phyloP scores from a whole-genome alignment of 1,140 invertebrate genomes.

The Nebria ingens region DNA sequence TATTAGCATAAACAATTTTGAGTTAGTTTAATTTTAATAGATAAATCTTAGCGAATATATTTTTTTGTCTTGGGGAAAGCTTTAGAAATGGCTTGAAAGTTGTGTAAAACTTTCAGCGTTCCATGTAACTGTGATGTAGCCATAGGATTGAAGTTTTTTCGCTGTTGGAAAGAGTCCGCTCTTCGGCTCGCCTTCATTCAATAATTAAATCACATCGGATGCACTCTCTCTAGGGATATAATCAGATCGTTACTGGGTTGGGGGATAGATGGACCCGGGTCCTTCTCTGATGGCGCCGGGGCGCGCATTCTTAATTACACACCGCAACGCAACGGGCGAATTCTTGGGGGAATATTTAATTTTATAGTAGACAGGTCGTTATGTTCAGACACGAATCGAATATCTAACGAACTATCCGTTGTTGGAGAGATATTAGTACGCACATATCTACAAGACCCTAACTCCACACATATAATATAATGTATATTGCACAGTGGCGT shows the following conservation, averaged over 20 bases:
- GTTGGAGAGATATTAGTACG: no score
- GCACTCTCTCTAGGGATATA: background rate
- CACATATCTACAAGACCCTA: no score
- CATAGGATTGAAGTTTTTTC: background rate
- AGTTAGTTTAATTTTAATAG: no score
- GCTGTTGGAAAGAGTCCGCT: background rate
- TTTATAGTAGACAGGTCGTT: conserved; percentile 8
- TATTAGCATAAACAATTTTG: no score
- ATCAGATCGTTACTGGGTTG: conserved; percentile 4
- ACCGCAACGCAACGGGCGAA: no score
- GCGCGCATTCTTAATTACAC: conserved; percentile 1
- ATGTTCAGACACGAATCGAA: background rate
- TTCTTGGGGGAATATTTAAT: conserved; percentile 8
- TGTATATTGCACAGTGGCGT: no score
- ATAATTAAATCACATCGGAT: conserved; percentile 9
- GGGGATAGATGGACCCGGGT: background rate
- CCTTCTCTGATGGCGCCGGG: background rate
- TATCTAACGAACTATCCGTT: background rate
- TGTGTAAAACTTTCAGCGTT: background rate
- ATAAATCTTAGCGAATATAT: no score
- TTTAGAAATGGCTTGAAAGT: no score
- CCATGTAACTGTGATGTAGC: background rate
- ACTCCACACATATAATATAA: no score
- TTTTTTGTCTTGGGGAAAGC: no score
- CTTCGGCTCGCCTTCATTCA: background rate